Evolutionary conservation across 1,140 invertebrate species (phyloP).

Genomic region (Semibalanus balanoides): DNA sequence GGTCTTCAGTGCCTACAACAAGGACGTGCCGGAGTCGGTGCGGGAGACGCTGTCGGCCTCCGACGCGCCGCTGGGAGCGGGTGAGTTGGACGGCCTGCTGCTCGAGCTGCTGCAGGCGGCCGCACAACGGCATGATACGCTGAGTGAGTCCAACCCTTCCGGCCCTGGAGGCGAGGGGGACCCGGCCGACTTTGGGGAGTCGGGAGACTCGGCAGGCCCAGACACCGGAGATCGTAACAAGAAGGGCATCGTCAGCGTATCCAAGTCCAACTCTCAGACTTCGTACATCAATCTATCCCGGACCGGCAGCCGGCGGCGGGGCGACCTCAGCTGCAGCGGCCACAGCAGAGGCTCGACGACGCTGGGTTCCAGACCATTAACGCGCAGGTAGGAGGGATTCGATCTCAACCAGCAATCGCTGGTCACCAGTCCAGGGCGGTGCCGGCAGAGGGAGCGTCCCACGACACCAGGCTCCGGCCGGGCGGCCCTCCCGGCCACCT

Average conservation of each 20-base stretch:
- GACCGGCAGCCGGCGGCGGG: background rate
- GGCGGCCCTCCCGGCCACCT: background rate
- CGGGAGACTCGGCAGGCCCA: too few species aligned
- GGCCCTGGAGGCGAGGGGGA: too few species aligned
- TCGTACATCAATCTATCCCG: background rate
- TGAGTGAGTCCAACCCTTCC: background rate
- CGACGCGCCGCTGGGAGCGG: background rate
- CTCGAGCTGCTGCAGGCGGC: background rate
- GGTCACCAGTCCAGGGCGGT: background rate
- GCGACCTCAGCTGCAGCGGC: too few species aligned
- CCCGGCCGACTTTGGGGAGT: too few species aligned
- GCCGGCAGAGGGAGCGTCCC: too few species aligned
- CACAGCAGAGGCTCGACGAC: background rate
- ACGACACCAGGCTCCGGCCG: background rate
- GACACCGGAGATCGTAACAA: background rate
- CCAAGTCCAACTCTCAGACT: background rate
- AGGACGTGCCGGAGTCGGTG: background rate
- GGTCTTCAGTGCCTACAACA: background rate
- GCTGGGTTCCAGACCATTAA: background rate
- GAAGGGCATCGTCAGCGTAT: background rate
- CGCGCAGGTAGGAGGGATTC: background rate
- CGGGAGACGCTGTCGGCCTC: background rate
- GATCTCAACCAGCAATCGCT: background rate
- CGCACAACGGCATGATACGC: background rate
- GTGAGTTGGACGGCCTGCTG: background rate